Evolutionary conservation across 2,113 vertebrate genomes (phyloP).

Genomic region (Tachysurus vachellii): DNA sequence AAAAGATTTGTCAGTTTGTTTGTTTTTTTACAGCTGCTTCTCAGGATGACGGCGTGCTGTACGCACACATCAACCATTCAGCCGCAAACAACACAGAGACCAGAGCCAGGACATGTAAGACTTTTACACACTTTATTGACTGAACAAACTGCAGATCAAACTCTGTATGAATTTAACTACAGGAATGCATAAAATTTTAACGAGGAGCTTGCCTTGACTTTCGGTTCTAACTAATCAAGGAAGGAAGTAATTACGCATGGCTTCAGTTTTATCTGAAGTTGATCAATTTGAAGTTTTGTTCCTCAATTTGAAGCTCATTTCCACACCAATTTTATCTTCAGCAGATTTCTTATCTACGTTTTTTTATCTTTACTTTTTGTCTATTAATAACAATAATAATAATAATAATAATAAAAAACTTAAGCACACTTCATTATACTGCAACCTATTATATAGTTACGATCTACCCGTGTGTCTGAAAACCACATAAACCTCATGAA

Average conservation of each 20-base stretch:
- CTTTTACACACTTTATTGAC: background rate
- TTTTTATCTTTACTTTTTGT: background rate
- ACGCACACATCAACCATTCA: background rate
- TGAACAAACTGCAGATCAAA: background rate
- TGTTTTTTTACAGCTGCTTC: background rate
- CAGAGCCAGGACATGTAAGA: slow-evolving; percentile 1
- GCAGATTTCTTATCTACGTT: background rate
- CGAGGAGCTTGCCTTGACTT: background rate
- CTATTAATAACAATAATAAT: background rate
- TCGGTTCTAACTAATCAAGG: background rate
- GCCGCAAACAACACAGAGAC: background rate
- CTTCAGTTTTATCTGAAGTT: background rate
- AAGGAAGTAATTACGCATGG: background rate
- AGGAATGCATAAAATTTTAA: background rate
- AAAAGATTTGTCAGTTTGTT: background rate
- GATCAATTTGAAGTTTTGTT: background rate
- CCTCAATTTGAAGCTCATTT: background rate
- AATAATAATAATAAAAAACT: background rate
- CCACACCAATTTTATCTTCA: background rate
- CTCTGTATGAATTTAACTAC: background rate
- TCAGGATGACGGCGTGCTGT: slow-evolving; percentile 7
- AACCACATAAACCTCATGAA: background rate
- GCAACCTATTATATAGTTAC: background rate
- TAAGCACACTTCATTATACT: background rate
- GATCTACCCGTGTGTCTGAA: background rate